These are phyloP conservation scores for Lagenorhynchus albirostris DNA, from an alignment of 2,113 vertebrate genomes.

Conservation along the genomic window DNA sequence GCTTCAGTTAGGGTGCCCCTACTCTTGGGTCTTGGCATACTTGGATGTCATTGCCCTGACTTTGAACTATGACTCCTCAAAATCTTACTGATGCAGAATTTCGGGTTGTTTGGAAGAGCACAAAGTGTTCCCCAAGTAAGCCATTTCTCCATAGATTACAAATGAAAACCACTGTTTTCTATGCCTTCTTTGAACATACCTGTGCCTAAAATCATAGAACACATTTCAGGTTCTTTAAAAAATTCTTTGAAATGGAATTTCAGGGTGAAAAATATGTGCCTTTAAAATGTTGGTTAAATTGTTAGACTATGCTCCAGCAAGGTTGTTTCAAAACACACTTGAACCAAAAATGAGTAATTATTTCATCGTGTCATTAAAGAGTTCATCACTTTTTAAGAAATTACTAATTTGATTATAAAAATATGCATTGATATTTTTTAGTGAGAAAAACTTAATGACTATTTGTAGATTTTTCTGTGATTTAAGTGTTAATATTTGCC, in stretches of 20 bases:
- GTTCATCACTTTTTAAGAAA: background rate
- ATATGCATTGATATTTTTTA: background rate
- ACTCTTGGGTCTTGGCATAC: background rate
- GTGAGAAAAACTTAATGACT: background rate
- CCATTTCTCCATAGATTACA: background rate
- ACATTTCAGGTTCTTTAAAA: background rate
- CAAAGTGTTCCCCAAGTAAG: background rate
- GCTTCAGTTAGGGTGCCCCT: background rate
- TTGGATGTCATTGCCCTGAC: background rate
- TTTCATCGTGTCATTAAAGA: background rate
- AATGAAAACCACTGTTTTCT: background rate
- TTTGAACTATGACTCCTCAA: background rate
- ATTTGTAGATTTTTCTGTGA: background rate
- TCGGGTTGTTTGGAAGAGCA: background rate
- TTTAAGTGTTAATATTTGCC: background rate
- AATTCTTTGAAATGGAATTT: background rate
- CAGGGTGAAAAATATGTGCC: background rate
- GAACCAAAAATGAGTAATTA: background rate
- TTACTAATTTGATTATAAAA: background rate
- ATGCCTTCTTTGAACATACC: background rate
- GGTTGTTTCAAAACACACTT: background rate
- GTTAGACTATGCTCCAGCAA: background rate
- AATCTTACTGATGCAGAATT: background rate
- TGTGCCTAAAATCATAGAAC: background rate
- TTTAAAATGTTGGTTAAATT: background rate